These are phyloP conservation scores for Hipparchia semele DNA, from an alignment of 2,888 invertebrate species.

Conservation along the genomic window DNA sequence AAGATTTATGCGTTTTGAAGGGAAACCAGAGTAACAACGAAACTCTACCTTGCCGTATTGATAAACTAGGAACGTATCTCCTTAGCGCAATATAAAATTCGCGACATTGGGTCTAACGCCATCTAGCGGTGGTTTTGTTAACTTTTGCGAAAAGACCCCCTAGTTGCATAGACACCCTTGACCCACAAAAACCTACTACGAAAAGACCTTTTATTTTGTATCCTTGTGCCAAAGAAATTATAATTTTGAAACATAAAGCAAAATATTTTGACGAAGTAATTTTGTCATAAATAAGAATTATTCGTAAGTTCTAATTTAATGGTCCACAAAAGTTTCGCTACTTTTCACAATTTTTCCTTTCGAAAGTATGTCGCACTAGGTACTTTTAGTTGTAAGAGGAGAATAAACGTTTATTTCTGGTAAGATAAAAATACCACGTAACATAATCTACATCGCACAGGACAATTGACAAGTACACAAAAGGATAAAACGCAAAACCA, in stretches of 20 bases:
- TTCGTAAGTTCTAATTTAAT: too few relatives aligned
- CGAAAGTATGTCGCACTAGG: neutral
- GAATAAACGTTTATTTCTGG: neutral
- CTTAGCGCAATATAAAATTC: constrained; percentile 1
- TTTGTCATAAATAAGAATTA: too few relatives aligned
- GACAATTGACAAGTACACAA: constrained; percentile 21
- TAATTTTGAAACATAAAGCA: too few relatives aligned
- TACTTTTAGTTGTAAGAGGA: neutral
- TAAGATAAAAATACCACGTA: neutral
- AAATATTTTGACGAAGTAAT: too few relatives aligned
- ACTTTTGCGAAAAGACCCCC: neutral
- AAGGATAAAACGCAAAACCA: constrained; percentile 10
- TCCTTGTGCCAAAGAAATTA: too few relatives aligned
- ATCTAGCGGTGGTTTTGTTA: constrained; percentile 1
- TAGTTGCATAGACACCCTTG: too few relatives aligned
- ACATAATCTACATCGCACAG: constrained; percentile 4
- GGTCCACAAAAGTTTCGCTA: neutral
- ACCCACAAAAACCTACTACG: too few relatives aligned
- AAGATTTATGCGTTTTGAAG: constrained; percentile 85
- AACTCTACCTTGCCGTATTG: neutral
- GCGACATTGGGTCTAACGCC: neutral
- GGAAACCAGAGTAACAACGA: constrained; percentile 18
- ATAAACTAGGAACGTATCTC: neutral
- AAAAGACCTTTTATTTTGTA: too few relatives aligned
- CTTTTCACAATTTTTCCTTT: neutral